Evolutionary conservation across 2,888 invertebrate species (phyloP), one percentile per base, ranked within the genome.

Genomic region (Hirudinaria manillensis): DNA sequence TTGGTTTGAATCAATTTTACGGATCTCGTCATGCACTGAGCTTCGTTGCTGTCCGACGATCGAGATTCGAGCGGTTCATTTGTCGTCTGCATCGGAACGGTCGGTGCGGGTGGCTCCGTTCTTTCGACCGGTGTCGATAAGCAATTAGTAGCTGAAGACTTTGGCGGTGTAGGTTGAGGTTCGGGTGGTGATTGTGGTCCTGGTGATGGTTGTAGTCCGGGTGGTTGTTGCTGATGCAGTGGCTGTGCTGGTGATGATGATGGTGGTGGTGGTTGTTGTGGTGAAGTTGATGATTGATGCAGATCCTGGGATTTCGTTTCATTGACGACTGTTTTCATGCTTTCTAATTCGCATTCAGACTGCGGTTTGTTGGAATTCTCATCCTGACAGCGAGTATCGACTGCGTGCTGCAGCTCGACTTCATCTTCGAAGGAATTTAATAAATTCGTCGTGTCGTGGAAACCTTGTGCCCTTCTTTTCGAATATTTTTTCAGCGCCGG

Each of bases 101-200:
- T 61, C 24, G 61, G 61, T 61, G 61, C 10, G 19, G 61, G 10
- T 27, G 61, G 61, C 61, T 61, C 45, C 45, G 16, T 45, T 45
- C 45, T 45, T 45, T 45, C 45, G 45, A 45, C 16, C 45, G 45
- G 45, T 1, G 45, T 45, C 45, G 45, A 10, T 45, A 45, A 45
- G 45, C 45, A 45, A 45, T 45, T 45, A 45, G 45, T 16, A 61
- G 61, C 24, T n/a, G 61, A 61, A 61, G 61, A 68, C 68, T 68
- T 61, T 61, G 61, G 7, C 61, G 61, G 61, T 24, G 16, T n/a
- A n/a, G 45, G 45, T 61, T 27, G 61, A 13, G 7, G 61, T 61
- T 61, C 27, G 7, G 61, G 29, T 61, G n/a, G 7, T 21, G 6
- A 6, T 61, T 6, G 24, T 29, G 19, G 16, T 53, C 53, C 16